Evolutionary conservation across 1,140 invertebrate species (phyloP).

Genomic region (Aphelinus certus): DNA sequence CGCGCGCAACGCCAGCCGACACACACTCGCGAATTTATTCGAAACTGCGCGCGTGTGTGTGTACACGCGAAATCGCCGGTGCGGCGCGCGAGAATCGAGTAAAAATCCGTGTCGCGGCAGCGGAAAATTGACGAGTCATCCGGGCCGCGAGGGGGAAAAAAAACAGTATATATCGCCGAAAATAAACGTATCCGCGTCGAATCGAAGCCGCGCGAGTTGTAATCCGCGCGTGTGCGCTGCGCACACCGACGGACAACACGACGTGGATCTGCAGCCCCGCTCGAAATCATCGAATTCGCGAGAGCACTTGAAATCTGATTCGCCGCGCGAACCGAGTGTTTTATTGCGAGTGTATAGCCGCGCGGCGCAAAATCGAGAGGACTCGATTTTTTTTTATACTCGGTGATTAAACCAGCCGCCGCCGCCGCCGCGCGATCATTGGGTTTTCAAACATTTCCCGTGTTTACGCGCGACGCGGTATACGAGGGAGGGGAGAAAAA

Average conservation of each 20-base stretch:
- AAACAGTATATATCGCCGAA: not conserved
- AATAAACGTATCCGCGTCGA: not conserved
- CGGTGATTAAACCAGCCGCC: too few species aligned
- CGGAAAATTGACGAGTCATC: slow-evolving; percentile 25
- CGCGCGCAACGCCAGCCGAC: not conserved
- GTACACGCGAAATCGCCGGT: not conserved
- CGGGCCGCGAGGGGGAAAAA: not conserved
- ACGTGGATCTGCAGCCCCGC: slow-evolving; percentile 1
- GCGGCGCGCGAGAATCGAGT: not conserved
- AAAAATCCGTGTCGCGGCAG: slow-evolving; percentile 18
- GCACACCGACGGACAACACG: not conserved
- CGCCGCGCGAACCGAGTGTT: slow-evolving; percentile 4
- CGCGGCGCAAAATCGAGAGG: not conserved
- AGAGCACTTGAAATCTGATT: slow-evolving; percentile 34
- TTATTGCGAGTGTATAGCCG: slow-evolving; percentile 9
- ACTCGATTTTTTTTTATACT: too few species aligned
- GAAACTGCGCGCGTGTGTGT: not conserved
- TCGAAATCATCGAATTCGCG: slow-evolving; percentile 32
- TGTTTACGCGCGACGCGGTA: too few species aligned
- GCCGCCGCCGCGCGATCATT: too few species aligned
- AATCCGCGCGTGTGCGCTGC: not conserved
- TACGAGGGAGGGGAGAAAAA: too few species aligned
- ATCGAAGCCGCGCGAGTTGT: not conserved
- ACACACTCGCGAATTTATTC: not conserved
- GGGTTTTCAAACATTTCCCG: too few species aligned